Conservation (phyloP, 2,888 invertebrate species). For the Steromphala cineraria region DNA sequence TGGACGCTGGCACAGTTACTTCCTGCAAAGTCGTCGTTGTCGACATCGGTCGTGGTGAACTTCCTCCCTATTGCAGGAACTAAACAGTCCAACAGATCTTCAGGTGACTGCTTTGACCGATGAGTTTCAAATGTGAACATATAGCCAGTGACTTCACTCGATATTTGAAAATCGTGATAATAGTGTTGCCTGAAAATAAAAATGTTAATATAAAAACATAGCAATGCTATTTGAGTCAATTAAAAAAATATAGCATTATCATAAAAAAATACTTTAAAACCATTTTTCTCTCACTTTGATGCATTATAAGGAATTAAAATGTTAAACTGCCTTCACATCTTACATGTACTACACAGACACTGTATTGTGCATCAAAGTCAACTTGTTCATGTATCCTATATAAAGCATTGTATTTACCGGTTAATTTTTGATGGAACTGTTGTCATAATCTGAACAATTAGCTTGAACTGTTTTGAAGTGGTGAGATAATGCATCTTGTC, state of each 20-base stretch:
- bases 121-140: background rate
- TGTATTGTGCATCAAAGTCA: no score
- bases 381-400: no score
- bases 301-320: no score
- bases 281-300: no score
- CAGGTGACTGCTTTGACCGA: background rate
- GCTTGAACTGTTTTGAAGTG: background rate
- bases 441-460: background rate
- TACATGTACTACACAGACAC: no score
- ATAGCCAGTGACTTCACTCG: background rate
- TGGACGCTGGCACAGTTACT: background rate
- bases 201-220: background rate
- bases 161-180: background rate
- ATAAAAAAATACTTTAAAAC: no score
- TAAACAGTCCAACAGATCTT: background rate
- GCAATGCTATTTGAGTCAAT: no score
- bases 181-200: background rate
- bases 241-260: no score
- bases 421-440: background rate
- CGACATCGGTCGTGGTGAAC: background rate
- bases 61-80: background rate
- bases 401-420: background rate
- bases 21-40: background rate
- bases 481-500: background rate
- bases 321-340: no score